Percentiles rank a stretch among this genome's conserved stretches.
Conservation (phyloP, 2,797 vertebrate species). For the Triplophysa bombifrons region DNA sequence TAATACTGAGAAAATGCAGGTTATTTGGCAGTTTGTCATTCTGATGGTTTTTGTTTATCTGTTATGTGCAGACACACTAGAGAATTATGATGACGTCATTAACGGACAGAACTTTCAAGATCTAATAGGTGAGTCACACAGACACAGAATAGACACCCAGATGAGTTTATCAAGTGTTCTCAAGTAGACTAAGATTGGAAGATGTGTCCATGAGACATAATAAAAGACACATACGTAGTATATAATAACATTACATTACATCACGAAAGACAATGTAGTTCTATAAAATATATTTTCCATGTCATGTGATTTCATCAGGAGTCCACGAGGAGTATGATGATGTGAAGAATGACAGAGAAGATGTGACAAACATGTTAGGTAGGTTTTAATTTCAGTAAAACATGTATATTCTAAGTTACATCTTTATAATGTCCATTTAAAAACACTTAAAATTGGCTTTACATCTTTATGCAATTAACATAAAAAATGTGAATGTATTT, state of each 20-base stretch:
- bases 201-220: neutral
- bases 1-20: neutral
- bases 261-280: neutral
- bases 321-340: constrained; percentile 25
- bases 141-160: neutral
- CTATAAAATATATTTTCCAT: neutral
- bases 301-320: neutral
- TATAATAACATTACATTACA: neutral
- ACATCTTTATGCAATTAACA: neutral
- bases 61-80: neutral
- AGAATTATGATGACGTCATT: constrained; percentile 17
- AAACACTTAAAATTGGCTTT: neutral
- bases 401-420: neutral
- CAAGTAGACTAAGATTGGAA: neutral
- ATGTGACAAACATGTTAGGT: neutral
- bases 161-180: neutral
- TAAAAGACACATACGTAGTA: neutral
- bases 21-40: neutral
- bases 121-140: neutral
- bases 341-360: neutral
- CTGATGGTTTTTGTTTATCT: no score
- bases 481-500: neutral
- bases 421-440: no score
- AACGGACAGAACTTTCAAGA: neutral
- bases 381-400: neutral